Base-by-base conservation (phyloP, 2,797 vertebrate species). In the Muscicapa comitata region DNA sequence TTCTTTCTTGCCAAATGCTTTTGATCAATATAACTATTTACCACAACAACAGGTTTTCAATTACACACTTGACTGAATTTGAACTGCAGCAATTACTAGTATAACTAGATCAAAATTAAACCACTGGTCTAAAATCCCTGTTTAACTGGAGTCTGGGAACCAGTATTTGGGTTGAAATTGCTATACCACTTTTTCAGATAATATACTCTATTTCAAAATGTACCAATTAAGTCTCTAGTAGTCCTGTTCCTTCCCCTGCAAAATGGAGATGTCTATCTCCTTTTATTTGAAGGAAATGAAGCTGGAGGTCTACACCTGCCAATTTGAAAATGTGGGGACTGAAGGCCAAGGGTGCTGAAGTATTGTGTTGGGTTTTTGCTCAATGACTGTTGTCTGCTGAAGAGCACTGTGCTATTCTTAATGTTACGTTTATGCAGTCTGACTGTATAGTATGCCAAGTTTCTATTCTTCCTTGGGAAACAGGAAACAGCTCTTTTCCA, bases 81-180 rank as follows among this genome's bases (percentile, higher is more conserved):
- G 96, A 96, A 97, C 97, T 96, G 97, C 95, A 98, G 97, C 96
- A 98, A 98, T 98, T 98, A 98, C 94, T 94, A 92, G 94, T 93
- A 96, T 98, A 98, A 98, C 98, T 97, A 98, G 98, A 98, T 98
- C 96, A 97, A 97, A 98, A 98, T 98, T 98, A 98, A 98, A 97
- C 92, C 89, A 75, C 81, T 97, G 97, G 97, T 97, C 97, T 98
- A 98, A 98, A 98, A 98, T 78, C 97, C 96, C 93, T 62, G 68
- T 97, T 97, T 98, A 98, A 98, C 97, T 97, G 82, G 94, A 96
- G 93, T 51, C 70, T 90, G 54, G 51, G 93, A 87, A 78, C 67
- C 94, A 97, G 97, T 98, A 97, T 97, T 97, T 96, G 90, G 78
- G 88, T 93, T 93, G 92, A 94, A 87, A 95, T 94, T 80, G 55